Conservation (phyloP, 2,797 vertebrate genomes). For the Sparus aurata region DNA sequence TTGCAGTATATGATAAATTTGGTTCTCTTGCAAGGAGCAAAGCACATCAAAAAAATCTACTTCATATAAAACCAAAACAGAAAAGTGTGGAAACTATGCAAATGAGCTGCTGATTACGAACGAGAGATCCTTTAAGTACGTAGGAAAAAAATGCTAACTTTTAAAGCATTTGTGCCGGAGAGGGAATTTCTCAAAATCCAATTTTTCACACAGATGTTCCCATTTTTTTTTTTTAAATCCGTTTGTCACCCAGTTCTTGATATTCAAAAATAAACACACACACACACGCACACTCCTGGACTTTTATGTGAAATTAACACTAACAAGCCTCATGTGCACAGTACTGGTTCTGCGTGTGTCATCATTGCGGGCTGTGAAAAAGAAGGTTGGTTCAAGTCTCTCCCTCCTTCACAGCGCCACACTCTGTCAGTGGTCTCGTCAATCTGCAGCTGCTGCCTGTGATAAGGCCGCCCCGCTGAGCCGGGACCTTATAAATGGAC, state of each 20-base stretch:
- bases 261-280: conserved; percentile 13
- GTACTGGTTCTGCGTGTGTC: conserved; percentile 15
- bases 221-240: not conserved
- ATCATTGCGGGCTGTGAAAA: conserved; percentile 27
- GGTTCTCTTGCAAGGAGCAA: not conserved
- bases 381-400: conserved; percentile 29
- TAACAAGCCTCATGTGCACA: not conserved
- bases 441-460: conserved; percentile 80
- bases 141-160: not conserved
- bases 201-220: not conserved
- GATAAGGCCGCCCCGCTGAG: conserved; percentile 82
- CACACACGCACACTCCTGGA: not conserved
- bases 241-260: conserved; percentile 1
- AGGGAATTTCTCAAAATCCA: conserved; percentile 14
- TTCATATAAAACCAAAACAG: not conserved
- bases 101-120: conserved; percentile 10
- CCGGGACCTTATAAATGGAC: conserved; percentile 77
- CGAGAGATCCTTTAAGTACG: not conserved
- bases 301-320: not conserved
- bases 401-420: conserved; percentile 41
- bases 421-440: conserved; percentile 72
- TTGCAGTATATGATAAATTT: not conserved
- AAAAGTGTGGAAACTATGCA: not conserved
- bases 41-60: not conserved
- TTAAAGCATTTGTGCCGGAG: not conserved